phyloP scores from a whole-genome alignment of 2,797 vertebrate species.

The Zenarchopterus dispar region DNA sequence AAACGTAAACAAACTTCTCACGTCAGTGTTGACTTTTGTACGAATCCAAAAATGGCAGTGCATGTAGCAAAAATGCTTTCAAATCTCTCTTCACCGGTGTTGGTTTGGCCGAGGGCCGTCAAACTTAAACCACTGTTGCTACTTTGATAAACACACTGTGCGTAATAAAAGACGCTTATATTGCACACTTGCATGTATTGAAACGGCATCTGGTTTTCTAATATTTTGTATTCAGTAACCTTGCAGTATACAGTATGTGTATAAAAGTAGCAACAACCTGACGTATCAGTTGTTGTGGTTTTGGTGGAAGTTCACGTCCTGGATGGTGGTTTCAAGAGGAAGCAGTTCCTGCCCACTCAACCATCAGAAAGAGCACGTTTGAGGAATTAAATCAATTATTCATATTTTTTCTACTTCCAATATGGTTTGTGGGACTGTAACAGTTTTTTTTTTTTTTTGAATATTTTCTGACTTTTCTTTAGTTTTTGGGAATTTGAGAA shows the following conservation, averaged over 20 bases:
- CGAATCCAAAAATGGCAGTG: constrained; percentile 68
- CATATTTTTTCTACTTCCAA: neutral
- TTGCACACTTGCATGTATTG: constrained; percentile 71
- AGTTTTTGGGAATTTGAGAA: too few relatives aligned
- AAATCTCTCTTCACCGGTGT: constrained; percentile 46
- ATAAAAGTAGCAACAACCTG: constrained; percentile 70
- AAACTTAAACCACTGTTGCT: constrained; percentile 60
- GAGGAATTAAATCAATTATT: constrained; percentile 19
- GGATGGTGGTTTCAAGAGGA: constrained; percentile 31
- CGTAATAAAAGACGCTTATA: constrained; percentile 53
- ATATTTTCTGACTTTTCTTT: too few relatives aligned
- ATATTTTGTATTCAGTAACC: constrained; percentile 58
- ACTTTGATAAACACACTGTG: constrained; percentile 75
- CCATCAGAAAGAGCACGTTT: constrained; percentile 19
- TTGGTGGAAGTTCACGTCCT: constrained; percentile 43
- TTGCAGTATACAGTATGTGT: constrained; percentile 65
- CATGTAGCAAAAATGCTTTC: constrained; percentile 78
- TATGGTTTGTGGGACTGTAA: neutral
- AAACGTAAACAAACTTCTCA: constrained; percentile 24
- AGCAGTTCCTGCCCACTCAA: constrained; percentile 14
- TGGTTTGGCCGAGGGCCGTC: constrained; percentile 29
- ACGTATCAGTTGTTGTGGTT: constrained; percentile 38
- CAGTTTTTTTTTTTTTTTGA: neutral
- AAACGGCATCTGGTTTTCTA: constrained; percentile 60
- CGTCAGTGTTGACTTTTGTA: constrained; percentile 57